These are phyloP conservation scores for Scylla paramamosain DNA, from an alignment of 1,140 invertebrate genomes.

Conservation along the genomic window DNA sequence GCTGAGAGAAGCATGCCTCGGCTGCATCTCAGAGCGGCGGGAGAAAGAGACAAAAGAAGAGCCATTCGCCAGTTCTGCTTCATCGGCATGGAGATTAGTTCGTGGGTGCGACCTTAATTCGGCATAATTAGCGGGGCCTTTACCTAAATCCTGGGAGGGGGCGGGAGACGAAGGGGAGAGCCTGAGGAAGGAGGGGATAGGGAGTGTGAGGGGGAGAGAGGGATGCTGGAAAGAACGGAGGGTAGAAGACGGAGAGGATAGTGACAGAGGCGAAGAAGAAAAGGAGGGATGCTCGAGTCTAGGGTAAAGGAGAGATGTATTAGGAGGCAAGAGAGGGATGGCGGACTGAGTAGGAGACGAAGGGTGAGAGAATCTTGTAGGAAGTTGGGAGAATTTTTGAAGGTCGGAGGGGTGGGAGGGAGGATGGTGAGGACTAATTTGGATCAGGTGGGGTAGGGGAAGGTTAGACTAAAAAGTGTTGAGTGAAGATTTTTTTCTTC, in stretches of 20 bases:
- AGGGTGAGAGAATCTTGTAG: too few relatives aligned
- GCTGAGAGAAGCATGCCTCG: neutral
- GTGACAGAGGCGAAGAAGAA: too few relatives aligned
- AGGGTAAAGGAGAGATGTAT: too few relatives aligned
- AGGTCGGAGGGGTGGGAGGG: too few relatives aligned
- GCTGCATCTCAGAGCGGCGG: neutral
- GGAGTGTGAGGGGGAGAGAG: neutral
- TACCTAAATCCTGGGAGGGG: neutral
- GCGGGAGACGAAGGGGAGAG: neutral
- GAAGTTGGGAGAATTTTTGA: too few relatives aligned
- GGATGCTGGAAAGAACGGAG: neutral
- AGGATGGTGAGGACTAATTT: too few relatives aligned
- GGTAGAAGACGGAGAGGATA: neutral
- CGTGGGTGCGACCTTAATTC: neutral
- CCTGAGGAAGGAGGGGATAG: neutral
- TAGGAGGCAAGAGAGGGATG: too few relatives aligned
- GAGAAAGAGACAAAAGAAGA: neutral
- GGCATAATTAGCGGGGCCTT: neutral
- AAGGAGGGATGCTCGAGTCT: too few relatives aligned
- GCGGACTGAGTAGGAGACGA: too few relatives aligned
- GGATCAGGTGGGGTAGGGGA: too few relatives aligned
- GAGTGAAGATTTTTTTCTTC: too few relatives aligned
- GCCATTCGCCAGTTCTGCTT: neutral
- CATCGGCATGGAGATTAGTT: neutral
- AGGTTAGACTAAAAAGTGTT: too few relatives aligned